Base-by-base conservation (phyloP, 2,888 invertebrate genomes). In the Tinea pellionella region DNA sequence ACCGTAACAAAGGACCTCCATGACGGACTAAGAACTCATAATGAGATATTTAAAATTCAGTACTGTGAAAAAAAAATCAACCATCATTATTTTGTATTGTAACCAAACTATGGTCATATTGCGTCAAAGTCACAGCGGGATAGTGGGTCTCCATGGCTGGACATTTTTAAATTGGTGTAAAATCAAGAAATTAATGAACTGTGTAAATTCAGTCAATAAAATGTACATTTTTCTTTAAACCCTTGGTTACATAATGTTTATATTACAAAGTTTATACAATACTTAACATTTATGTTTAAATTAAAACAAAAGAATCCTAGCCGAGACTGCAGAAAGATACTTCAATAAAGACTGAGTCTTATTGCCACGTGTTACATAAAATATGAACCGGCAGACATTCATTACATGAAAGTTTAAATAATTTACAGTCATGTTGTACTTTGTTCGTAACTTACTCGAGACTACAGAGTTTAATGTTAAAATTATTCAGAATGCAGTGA, bases 111-210 rank as follows among this genome's bases (percentile, higher is more conserved):
- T 68, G 69, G 70, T 69, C 64, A 64, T 71, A 72, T 68, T 68
- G 65, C 63, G 63, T 70, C 63, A 70, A 74, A 69, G 71, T 66
- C 77, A 53, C 80, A 69, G 75, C 76, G 68, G 80, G 82, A 64
- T 56, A 59, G 63, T 73, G 64, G 76, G 75, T n/a, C 9, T 19
- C 16, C 18, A 8, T 24, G 53, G 15, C 57, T 57, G 57, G 30
- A 57, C 57, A 32, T 15, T 55, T 47, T 16, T n/a, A 15, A 15
- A 47, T 16, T 47, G 13, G 47, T 47, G 47, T 47, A 47, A 47
- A 37, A 37, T n/a, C 37, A 37, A 8, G 13, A 47, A 47, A 47
- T 13, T 47, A 47, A 47, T 47, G 47, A 47, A 15, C 47, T 47
- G 47, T 47, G 47, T 16, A 47, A 47, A 47, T 47, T 47, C 6